phyloP scores from a whole-genome alignment of 2,888 invertebrate genomes.

The Pristionchus entomophagus region DNA sequence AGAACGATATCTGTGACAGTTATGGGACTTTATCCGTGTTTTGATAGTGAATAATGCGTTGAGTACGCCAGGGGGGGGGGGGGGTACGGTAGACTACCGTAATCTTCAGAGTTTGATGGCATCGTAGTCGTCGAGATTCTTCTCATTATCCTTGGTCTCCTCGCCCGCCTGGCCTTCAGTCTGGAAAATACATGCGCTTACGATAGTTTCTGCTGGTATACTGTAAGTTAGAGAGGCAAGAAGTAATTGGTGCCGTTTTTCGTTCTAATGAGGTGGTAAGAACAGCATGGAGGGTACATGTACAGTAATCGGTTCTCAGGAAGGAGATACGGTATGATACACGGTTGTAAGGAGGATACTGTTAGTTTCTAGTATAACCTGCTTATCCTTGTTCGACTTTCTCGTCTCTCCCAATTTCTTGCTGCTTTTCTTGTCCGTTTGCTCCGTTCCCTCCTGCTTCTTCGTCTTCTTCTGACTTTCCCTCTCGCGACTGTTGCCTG shows the following conservation, averaged over 20 bases:
- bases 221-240: too few relatives aligned
- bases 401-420: not conserved
- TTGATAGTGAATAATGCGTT: conserved; percentile 30
- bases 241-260: too few relatives aligned
- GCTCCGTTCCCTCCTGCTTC: not conserved
- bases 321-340: too few relatives aligned
- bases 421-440: conserved; percentile 19
- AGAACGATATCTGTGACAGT: too few relatives aligned
- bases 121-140: not conserved
- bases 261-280: too few relatives aligned
- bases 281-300: too few relatives aligned
- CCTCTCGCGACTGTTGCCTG: not conserved
- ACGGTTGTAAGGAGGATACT: too few relatives aligned
- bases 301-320: too few relatives aligned
- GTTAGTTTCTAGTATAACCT: too few relatives aligned
- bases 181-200: too few relatives aligned
- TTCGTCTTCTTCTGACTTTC: not conserved
- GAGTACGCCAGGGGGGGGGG: not conserved
- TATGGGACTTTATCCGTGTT: conserved; percentile 2
- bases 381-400: conserved; percentile 27
- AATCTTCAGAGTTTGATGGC: not conserved
- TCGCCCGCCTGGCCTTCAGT: too few relatives aligned
- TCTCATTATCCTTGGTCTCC: not conserved
- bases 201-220: too few relatives aligned
- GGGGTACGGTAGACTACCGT: not conserved